These are phyloP conservation scores for Nibea albiflora DNA, from an alignment of 2,113 vertebrate species.

Conservation along the genomic window DNA sequence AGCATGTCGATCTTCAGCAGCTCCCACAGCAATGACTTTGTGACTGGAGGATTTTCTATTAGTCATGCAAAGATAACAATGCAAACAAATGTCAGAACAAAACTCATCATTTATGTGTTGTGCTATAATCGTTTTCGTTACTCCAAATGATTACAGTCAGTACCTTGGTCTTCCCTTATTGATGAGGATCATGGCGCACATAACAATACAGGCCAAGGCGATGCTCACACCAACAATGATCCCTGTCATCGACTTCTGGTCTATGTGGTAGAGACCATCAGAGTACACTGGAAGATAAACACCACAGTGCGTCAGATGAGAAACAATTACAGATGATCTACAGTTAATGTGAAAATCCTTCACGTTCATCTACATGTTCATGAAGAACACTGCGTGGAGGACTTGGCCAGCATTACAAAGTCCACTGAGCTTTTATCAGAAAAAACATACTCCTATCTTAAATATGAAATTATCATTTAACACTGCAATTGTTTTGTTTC, in stretches of 20 bases:
- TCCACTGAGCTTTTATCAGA: background rate
- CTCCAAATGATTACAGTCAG: background rate
- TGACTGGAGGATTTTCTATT: slow-evolving; percentile 89
- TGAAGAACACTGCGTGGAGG: background rate
- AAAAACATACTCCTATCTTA: background rate
- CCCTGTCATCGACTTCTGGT: slow-evolving; percentile 94
- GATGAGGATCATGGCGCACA: slow-evolving; percentile 94
- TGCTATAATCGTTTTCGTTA: background rate
- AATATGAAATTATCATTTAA: background rate
- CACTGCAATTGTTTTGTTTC: slow-evolving; percentile 2
- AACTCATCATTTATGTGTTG: background rate
- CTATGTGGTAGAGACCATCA: slow-evolving; percentile 89
- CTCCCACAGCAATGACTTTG: slow-evolving; percentile 84
- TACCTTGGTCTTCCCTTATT: slow-evolving; percentile 92
- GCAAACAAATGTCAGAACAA: slow-evolving; percentile 2
- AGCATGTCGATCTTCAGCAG: slow-evolving; percentile 74
- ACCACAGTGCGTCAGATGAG: background rate
- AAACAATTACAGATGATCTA: background rate
- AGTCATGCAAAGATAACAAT: slow-evolving; percentile 22
- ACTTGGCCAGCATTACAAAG: background rate
- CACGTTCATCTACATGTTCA: background rate
- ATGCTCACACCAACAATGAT: slow-evolving; percentile 96
- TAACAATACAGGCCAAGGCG: slow-evolving; percentile 92
- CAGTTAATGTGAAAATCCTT: background rate
- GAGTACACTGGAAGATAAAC: slow-evolving; percentile 84